Evolutionary conservation across 1,140 invertebrate species (phyloP).

Genomic region (Listronotus oregonensis): DNA sequence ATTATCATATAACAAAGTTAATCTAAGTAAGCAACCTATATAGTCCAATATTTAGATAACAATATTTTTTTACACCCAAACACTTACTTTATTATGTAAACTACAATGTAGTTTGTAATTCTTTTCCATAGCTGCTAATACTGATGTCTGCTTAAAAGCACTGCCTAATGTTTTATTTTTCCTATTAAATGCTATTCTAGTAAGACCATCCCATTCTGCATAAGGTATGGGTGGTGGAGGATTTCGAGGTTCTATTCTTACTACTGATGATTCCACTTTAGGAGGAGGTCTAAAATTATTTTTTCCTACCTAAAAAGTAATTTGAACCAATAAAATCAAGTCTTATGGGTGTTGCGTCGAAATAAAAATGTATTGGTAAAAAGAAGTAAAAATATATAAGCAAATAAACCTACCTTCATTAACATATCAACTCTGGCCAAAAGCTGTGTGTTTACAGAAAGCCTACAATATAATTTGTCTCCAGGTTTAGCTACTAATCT

Average conservation of each 20-base stretch:
- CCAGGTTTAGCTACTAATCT: slow-evolving; percentile 95
- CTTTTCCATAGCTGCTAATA: slow-evolving; percentile 83
- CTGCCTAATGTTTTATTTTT: slow-evolving; percentile 89
- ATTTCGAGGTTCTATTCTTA: slow-evolving; percentile 94
- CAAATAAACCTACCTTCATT: slow-evolving; percentile 80
- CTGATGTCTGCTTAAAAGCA: slow-evolving; percentile 78
- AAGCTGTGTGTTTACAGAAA: slow-evolving; percentile 96
- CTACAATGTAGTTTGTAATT: slow-evolving; percentile 92
- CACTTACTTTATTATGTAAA: slow-evolving; percentile 79
- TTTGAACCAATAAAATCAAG: too few relatives aligned
- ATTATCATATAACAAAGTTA: too few relatives aligned
- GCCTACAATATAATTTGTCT: slow-evolving; percentile 95
- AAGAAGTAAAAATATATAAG: too few relatives aligned
- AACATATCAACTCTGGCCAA: slow-evolving; percentile 93
- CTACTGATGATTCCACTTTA: slow-evolving; percentile 98
- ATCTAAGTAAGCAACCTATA: too few relatives aligned
- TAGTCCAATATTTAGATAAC: too few relatives aligned
- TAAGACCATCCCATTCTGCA: slow-evolving; percentile 96
- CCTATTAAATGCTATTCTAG: slow-evolving; percentile 90
- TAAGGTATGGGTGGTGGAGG: slow-evolving; percentile 96
- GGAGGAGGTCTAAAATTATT: slow-evolving; percentile 99
- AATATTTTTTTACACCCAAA: neutral
- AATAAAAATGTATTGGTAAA: too few relatives aligned
- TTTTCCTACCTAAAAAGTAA: slow-evolving; percentile 80
- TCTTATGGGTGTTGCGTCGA: too few relatives aligned